phyloP scores from a whole-genome alignment of 2,797 vertebrate genomes.

The Ptychadena robeensis region DNA sequence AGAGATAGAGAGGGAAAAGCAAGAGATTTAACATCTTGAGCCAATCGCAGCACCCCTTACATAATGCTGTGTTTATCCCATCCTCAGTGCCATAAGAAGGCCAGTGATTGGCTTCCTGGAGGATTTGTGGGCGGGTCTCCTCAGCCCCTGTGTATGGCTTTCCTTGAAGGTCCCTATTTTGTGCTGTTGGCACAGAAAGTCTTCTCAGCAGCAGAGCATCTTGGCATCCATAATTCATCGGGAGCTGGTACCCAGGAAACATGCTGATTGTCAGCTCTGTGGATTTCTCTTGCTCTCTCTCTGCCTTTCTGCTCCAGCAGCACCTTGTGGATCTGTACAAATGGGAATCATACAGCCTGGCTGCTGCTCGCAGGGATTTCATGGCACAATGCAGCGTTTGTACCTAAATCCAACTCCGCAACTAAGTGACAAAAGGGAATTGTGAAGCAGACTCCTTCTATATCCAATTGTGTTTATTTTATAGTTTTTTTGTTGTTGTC shows the following conservation, averaged over 20 bases:
- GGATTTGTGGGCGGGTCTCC: conserved; percentile 72
- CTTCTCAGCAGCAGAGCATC: conserved; percentile 77
- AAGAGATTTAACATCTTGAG: conserved; percentile 67
- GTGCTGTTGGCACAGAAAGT: conserved; percentile 81
- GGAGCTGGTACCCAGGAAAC: conserved; percentile 74
- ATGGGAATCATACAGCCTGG: conserved; percentile 71
- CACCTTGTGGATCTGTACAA: conserved; percentile 73
- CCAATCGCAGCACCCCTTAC: conserved; percentile 77
- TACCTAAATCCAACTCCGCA: conserved; percentile 67
- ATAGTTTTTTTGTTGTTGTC: conserved; percentile 52
- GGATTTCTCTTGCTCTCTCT: conserved; percentile 70
- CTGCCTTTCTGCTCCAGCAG: conserved; percentile 69
- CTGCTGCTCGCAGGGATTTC: conserved; percentile 70
- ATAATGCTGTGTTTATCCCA: conserved; percentile 59
- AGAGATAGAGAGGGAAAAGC: conserved; percentile 53
- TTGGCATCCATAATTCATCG: conserved; percentile 88
- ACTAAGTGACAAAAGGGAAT: conserved; percentile 61
- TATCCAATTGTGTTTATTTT: not conserved
- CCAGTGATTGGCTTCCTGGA: conserved; percentile 78
- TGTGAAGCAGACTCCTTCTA: conserved; percentile 58
- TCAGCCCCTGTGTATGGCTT: conserved; percentile 76
- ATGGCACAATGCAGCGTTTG: conserved; percentile 67
- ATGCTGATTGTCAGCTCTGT: conserved; percentile 76
- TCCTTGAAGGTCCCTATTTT: conserved; percentile 84
- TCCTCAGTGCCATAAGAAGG: conserved; percentile 62